Base-by-base conservation (phyloP, 1,140 invertebrate genomes). In the Harlomillsia oculata region DNA sequence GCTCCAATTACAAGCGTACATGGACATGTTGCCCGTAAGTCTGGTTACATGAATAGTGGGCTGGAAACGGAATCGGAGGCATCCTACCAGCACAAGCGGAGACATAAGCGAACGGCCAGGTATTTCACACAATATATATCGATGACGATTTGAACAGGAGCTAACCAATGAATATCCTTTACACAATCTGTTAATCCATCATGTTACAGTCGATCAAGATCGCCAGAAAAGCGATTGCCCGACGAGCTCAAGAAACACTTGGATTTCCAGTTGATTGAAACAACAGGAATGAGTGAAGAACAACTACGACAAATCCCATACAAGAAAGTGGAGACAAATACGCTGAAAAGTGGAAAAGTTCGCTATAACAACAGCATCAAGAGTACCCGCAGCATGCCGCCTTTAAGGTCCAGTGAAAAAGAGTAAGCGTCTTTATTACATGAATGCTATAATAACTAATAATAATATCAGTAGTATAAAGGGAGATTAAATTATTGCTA, bases 261-360 rank as follows among this genome's bases (percentile, higher is more conserved):
- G 64, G 85, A 94, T 69, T 94, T 91, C 73, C 82, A 85, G 67
- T 75, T 95, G 64, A 80, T 95, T 44, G 89, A 94, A 62, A 90
- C 89, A 0, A 78, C 81, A 18, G 87, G 87, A 32, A 86, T 95
- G 83, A 85, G 83, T 41, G 87, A 89, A 41, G 84, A 86, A 59
- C 87, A 94, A 69, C 76, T 92, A 3, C 78, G 82, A 63, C 87
- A 95, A 71, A 95, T 95, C 63, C 87, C 90, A 3, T 97, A 93
- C 70, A 91, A 87, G 2, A 87, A 90, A 50, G 87, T 95, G 2
- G 75, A 79, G 71, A 75, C 76, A 8, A 61, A 58, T 44, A 61
- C 64, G 29, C 44, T 65, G 29, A 67, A 68, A 45, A 62, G 63
- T 20, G 62, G 39, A 14, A 60, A 55, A 50, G 46, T 60, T 40